Base-by-base conservation (phyloP, 1,140 invertebrate species). In the Harpegnathos saltator region DNA sequence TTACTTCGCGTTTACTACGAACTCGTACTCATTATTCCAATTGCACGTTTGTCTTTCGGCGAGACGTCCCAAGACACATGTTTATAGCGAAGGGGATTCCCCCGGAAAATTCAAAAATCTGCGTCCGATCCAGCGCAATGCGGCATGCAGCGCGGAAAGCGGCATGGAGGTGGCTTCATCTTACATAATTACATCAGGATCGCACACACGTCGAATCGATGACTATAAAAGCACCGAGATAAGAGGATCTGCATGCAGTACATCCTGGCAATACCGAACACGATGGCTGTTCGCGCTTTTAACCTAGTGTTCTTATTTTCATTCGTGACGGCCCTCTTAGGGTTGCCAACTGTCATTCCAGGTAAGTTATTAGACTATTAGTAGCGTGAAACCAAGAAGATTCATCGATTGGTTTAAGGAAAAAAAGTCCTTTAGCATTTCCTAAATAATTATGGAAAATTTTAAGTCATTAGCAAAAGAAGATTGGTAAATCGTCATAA, bases 211-310 rank as follows among this genome's bases (percentile, higher is more conserved):
- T 88, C 86, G 88, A 85, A 90, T 90, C 89, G 84, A 85, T 90
- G 85, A 65, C 90, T 93, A 93, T 93, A 93, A 93, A 93, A 93
- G 92, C 90, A 81, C 86, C 63, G 85, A 90, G 86, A 89, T 92
- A 88, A 90, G 91, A 91, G 84, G 69, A 85, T 85, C 63, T 15
- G 48, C 71, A 84, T 81, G 78, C 89, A 91, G 91, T 90, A 33
- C 62, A 78, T 80, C 75, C 62, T 63, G 50, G 48, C 72, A 62
- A 72, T 61, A 44, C 29, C 44, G 5, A 85, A 84, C 58, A n/a
- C n/a, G n/a, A 85, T 84, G 85, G 52, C 71, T 63, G 78, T 84
- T 65, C 72, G 59, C 71, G 73, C 83, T 86, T 68, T 90, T 15
- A 66, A 71, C 66, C 26, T 86, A 75, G 82, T 92, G 74, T 58